These are phyloP conservation scores for Eumacrocentrus americanus DNA, from an alignment of 2,888 invertebrate species.

Conservation along the genomic window DNA sequence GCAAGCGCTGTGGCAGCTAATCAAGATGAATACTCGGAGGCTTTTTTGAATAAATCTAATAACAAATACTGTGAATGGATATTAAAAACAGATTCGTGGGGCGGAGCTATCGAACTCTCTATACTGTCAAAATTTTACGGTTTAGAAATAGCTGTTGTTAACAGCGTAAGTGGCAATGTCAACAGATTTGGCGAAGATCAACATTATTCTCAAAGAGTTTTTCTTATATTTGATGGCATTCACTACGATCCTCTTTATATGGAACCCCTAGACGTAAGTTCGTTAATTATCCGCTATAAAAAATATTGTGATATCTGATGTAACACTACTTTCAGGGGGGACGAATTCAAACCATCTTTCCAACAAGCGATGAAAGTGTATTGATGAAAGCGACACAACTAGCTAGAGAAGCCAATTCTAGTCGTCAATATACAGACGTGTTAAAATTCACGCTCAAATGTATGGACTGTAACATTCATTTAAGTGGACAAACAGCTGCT, in stretches of 20 bases:
- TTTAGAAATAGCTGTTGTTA: constrained; percentile 91
- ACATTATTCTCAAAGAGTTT: constrained; percentile 81
- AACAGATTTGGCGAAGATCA: constrained; percentile 94
- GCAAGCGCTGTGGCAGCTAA: constrained; percentile 82
- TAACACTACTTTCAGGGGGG: too few relatives aligned
- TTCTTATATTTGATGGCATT: constrained; percentile 92
- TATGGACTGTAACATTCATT: constrained; percentile 75
- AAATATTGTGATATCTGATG: too few relatives aligned
- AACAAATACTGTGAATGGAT: constrained; percentile 91
- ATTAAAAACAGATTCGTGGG: constrained; percentile 87
- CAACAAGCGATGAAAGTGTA: constrained; percentile 73
- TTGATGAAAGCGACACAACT: constrained; percentile 82
- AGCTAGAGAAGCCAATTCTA: constrained; percentile 86
- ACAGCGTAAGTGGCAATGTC: constrained; percentile 87
- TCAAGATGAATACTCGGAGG: constrained; percentile 80
- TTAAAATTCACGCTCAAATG: constrained; percentile 86
- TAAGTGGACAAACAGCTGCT: constrained; percentile 83
- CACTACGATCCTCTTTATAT: constrained; percentile 94
- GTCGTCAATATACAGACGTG: constrained; percentile 89
- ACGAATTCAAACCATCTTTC: constrained; percentile 80
- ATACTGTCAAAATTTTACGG: constrained; percentile 86
- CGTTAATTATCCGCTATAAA: background rate
- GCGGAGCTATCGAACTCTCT: constrained; percentile 93
- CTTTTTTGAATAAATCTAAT: constrained; percentile 83
- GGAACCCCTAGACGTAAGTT: constrained; percentile 78